phyloP scores from a whole-genome alignment of 2,888 invertebrate genomes.

The Tetheella fluctuosa region DNA sequence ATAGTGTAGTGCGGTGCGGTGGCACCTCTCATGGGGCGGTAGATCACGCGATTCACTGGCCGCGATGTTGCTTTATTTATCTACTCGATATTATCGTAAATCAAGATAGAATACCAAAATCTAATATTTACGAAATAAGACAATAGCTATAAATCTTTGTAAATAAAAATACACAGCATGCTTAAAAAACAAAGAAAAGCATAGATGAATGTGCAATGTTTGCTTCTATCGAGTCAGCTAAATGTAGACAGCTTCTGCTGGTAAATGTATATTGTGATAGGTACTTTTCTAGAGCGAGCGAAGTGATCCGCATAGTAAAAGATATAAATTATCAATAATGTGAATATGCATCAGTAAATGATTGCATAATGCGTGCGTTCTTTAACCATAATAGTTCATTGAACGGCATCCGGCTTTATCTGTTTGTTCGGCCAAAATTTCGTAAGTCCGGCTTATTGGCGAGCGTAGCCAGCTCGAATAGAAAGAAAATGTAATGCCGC shows the following conservation, averaged over 20 bases:
- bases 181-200: conserved; percentile 18
- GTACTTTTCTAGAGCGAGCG: conserved; percentile 24
- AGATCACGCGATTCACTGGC: conserved; percentile 53
- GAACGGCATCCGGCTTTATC: no score
- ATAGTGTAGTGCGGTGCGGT: conserved; percentile 58
- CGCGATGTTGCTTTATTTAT: neutral
- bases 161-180: conserved; percentile 43
- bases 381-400: no score
- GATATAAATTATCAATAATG: neutral
- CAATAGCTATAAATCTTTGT: neutral
- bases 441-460: no score
- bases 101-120: neutral
- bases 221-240: conserved; percentile 60
- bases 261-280: conserved; percentile 42
- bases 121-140: neutral
- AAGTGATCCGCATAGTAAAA: neutral
- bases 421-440: no score
- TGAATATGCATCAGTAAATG: neutral
- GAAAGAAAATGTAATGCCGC: no score
- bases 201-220: conserved; percentile 67
- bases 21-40: conserved; percentile 62
- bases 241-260: conserved; percentile 51
- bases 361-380: neutral
- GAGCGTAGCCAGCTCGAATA: no score
- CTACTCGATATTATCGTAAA: neutral